Evolutionary conservation across 1,140 invertebrate species (phyloP), one percentile per base, ranked within the genome.

Genomic region (Scaptomyza graminum): DNA sequence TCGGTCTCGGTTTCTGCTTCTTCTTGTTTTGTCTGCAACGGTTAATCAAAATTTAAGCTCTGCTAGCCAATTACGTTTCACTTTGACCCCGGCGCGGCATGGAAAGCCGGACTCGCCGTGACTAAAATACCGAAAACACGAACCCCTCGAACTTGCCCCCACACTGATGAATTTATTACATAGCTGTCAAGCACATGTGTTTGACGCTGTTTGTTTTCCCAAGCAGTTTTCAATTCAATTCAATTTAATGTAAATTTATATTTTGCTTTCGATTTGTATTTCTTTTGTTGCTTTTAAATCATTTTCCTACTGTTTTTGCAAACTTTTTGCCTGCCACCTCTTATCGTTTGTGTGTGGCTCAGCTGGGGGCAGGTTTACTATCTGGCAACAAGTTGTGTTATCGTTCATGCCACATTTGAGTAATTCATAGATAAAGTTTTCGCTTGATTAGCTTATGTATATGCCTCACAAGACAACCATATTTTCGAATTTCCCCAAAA

Each of bases 51-150:
- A 88, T 79, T 83, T 79, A 83, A 88, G 60, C 85, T 75, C 84
- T 68, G 65, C 55, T 60, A 84, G 83, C 72, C 83, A 88, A 88
- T 88, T 88, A 88, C 83, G 73, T 83, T 88, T 88, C 76, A 83
- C 83, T 88, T 75, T 88, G 79, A 88, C 83, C 83, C 66, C 83
- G 47, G 61, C 69, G 69, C 83, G 50, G 65, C 69, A 65, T 77
- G 81, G 81, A 87, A 87, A 85, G 81, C 69, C 68, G 63, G 54
- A 65, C 16, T 11, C 12, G 37, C 70, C 83, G 82, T 87, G 83
- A 85, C 82, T 50, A 43, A 46, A 41, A 34, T 34, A 34, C 31
- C 6, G 5, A 31, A 31, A 31, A 31, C 7, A 9, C 52, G 69
- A 59, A 46, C 18, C 18, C 18, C 2, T 22, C 18, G 37, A 61